Evolutionary conservation across 1,140 invertebrate species (phyloP), one percentile per base, ranked within the genome.

Genomic region (Drosophila sproati): DNA sequence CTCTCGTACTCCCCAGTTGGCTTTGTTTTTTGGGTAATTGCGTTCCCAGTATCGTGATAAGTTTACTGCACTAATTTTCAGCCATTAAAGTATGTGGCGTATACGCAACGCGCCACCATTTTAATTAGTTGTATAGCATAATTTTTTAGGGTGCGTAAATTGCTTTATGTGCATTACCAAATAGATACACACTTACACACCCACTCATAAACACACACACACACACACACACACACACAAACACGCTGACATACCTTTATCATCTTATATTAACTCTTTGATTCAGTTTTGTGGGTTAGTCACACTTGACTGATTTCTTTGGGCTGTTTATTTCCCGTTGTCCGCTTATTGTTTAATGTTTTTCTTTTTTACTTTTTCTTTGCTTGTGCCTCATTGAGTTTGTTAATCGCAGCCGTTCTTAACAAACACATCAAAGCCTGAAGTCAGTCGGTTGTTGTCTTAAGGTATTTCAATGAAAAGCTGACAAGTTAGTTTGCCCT

Each of bases 21-120:
- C 34, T 47, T 52, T 72, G 67, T 48, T 50, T 3, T 2, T n/a
- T 0, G 3, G n/a, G 10, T 50, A 10, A 57, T 68, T 75, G 67
- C 57, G 51, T 51, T 69, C 41, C 60, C 64, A 70, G 59, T 75
- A 63, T 50, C 59, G 57, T 63, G 52, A 66, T 68, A 60, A 87
- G 69, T 82, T 87, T 69, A 88, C 68, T 88, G 73, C 71, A 82
- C 82, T 87, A 87, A 88, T 87, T 88, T 88, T 61, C 20, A 83
- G 73, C 80, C 71, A 88, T 89, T 83, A 83, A 82, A 87, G 62
- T 31, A 55, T 54, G 48, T 51, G 54, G 60, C 73, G 54, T 66
- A 64, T 76, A 72, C 73, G 60, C 60, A 70, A 51, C 43, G 50
- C 10, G 37, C 48, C 43, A 51, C 28, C 28, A 48, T 60, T 66